Evolutionary conservation across 2,888 invertebrate genomes (phyloP), one percentile per base, ranked within the genome.

Genomic region (Tholera decimalis): DNA sequence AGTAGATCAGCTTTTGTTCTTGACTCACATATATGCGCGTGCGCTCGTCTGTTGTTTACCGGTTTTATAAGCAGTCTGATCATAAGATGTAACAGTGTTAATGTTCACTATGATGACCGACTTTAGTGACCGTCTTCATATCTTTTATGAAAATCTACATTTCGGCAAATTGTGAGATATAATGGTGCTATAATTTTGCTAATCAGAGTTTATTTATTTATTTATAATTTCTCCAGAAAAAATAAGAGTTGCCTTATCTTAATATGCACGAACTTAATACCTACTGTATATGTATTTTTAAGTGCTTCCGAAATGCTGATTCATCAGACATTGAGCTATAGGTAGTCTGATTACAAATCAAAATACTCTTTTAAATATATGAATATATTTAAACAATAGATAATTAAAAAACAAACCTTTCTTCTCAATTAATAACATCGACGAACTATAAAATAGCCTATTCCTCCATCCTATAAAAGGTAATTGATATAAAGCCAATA

Each of bases 401-500:
- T 41, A 53, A 22, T 59, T 46, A 2, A 1, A 35, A 56, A 51
- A 9, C 22, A 15, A 43, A 61, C 9, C 26, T 37, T 30, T 13
- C 3, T 22, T 1, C 26, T 37, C 55, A 47, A 60, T 65, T 49
- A 55, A 61, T 47, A 54, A 3, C 22, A 43, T 61, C 11, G 3
- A 53, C 41, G 37, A 13, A 50, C 53, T 3, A 67, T 69, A 60
- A 70, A 60, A 55, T 18, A 70, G 55, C 44, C 39, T 28, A 70
- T 83, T 76, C 73, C 57, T 51, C 47, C 26, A 56, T 30, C 37
- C 80, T 26, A 72, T 73, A 54, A 73, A 79, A 75, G 11, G 55
- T 83, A 77, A 83, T 82, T 81, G 83, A 78, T 80, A 80, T 70
- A 66, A 80, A 79, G 68, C 57, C 77, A 75, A 80, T 85, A 79